Evolutionary conservation across 2,113 vertebrate genomes (phyloP).

Genomic region (Notarius quadriscutis): DNA sequence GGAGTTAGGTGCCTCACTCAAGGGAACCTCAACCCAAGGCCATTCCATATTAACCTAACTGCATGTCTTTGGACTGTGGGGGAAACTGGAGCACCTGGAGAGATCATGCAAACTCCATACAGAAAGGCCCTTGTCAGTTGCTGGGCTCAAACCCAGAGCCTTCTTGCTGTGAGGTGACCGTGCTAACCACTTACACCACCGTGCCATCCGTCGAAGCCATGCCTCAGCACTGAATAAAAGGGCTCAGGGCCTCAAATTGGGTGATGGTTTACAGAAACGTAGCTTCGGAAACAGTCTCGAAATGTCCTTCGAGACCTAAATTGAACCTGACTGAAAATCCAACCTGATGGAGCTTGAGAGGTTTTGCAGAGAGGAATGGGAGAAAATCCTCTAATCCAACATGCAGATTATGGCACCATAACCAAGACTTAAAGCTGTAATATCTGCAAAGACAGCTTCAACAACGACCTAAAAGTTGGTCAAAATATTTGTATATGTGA

Average conservation of each 20-base stretch:
- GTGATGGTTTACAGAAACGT: neutral
- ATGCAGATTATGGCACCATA: neutral
- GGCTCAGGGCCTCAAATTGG: neutral
- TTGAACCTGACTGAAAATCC: neutral
- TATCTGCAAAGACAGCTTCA: neutral
- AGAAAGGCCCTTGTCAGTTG: no score
- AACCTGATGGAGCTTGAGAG: neutral
- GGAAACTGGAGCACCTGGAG: no score
- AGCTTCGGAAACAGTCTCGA: neutral
- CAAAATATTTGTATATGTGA: neutral
- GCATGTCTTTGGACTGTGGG: no score
- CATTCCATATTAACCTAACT: no score
- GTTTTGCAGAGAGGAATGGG: neutral
- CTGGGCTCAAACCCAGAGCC: no score
- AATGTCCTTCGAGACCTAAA: neutral
- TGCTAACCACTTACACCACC: no score
- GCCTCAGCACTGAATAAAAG: neutral
- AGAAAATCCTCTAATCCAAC: neutral
- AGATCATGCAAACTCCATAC: no score
- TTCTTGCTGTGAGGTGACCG: no score
- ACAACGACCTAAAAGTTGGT: neutral
- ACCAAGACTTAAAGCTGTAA: neutral
- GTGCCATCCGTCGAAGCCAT: no score
- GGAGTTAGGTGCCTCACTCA: no score
- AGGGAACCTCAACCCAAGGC: no score